Conservation (phyloP, 2,888 invertebrate species). For the Papilio gigon region DNA sequence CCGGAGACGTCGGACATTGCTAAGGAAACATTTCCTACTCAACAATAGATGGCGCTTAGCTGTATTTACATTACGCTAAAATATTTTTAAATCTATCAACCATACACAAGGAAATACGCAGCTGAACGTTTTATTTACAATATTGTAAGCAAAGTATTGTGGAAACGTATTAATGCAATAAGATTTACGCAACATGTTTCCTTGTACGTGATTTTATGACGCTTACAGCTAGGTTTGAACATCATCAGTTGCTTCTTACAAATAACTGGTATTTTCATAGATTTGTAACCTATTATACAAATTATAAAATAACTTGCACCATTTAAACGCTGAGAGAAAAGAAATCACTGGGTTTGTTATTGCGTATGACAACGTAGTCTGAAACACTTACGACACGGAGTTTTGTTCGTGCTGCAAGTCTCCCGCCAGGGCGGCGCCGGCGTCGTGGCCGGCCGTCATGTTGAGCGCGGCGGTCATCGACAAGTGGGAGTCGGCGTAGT, state of each 20-base stretch:
- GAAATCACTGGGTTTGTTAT: constrained; percentile 56
- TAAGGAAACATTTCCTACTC: constrained; percentile 63
- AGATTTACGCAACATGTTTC: constrained; percentile 55
- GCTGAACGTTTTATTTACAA: constrained; percentile 46
- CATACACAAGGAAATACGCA: constrained; percentile 64
- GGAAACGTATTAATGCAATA: constrained; percentile 46
- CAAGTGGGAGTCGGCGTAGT: constrained; percentile 75
- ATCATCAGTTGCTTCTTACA: constrained; percentile 76
- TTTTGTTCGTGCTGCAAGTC: constrained; percentile 71
- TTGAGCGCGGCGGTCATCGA: constrained; percentile 78
- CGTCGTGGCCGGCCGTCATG: constrained; percentile 81
- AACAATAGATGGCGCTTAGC: constrained; percentile 75
- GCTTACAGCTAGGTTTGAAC: constrained; percentile 78
- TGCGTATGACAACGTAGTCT: constrained; percentile 51
- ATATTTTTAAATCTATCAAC: constrained; percentile 60
- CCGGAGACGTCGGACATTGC: constrained; percentile 49
- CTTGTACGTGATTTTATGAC: constrained; percentile 56
- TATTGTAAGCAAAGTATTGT: constrained; percentile 48
- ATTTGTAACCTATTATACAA: constrained; percentile 39
- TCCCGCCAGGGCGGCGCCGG: constrained; percentile 69
- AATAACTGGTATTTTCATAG: constrained; percentile 44
- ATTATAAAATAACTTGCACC: constrained; percentile 58
- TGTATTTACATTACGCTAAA: constrained; percentile 65
- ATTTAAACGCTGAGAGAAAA: constrained; percentile 57
- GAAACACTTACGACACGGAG: constrained; percentile 64